These are phyloP conservation scores for Erebia aethiops DNA, from an alignment of 2,888 invertebrate genomes.

Conservation along the genomic window DNA sequence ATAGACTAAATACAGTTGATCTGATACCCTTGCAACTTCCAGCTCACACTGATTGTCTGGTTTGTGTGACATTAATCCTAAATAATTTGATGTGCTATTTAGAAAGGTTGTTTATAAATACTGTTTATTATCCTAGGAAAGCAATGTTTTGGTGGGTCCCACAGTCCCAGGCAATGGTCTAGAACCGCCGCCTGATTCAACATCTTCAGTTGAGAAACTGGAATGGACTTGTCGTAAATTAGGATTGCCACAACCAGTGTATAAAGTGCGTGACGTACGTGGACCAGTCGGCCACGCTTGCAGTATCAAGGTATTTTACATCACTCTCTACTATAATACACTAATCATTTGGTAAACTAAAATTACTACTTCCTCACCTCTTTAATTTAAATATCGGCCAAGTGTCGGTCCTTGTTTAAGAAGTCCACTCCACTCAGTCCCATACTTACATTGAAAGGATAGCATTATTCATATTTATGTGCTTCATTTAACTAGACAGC, in stretches of 20 bases:
- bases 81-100: not conserved
- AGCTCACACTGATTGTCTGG: conserved; percentile 62
- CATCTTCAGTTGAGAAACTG: conserved; percentile 65
- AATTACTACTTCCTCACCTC: not conserved
- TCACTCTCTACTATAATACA: not conserved
- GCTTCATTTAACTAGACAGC: no score
- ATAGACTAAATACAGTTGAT: conserved; percentile 71
- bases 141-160: conserved; percentile 59
- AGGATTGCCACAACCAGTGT: conserved; percentile 69
- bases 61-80: conserved; percentile 43
- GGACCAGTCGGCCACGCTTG: conserved; percentile 65
- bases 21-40: conserved; percentile 73
- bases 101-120: not conserved
- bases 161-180: conserved; percentile 60
- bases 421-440: no score
- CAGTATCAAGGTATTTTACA: conserved; percentile 63
- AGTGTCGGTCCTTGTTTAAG: no score
- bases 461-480: no score
- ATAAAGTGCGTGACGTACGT: conserved; percentile 65
- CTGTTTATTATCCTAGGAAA: conserved; percentile 43
- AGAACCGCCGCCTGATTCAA: conserved; percentile 73
- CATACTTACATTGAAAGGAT: no score
- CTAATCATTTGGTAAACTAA: not conserved
- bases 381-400: no score
- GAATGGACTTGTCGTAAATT: conserved; percentile 76